Evolutionary conservation across 2,797 vertebrate genomes (phyloP).

Genomic region (Danio choprae): DNA sequence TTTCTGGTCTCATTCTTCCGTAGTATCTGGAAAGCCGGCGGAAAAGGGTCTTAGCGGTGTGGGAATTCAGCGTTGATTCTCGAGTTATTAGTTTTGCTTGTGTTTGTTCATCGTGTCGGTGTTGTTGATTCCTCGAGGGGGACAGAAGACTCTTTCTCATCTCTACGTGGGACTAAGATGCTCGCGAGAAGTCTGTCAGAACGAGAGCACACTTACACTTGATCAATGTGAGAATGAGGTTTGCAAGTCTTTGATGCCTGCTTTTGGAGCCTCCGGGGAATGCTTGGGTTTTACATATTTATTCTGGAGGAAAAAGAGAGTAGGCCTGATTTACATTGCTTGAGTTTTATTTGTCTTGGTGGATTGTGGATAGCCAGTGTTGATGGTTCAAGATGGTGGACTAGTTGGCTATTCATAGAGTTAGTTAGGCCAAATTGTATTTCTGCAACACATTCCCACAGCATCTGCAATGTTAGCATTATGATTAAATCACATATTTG

Average conservation of each 20-base stretch:
- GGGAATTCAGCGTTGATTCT: constrained; percentile 58
- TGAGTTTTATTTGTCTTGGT: not conserved
- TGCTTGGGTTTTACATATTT: not conserved
- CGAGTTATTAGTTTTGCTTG: constrained; percentile 60
- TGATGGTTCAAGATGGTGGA: not conserved
- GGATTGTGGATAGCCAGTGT: not conserved
- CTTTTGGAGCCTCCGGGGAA: not conserved
- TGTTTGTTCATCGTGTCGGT: constrained; percentile 50
- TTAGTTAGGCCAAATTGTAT: not conserved
- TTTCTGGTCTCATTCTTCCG: constrained; percentile 72
- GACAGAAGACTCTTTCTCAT: constrained; percentile 41
- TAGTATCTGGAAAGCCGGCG: constrained; percentile 68
- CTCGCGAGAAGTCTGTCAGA: not conserved
- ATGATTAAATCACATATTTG: too few species aligned
- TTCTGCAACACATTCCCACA: not conserved
- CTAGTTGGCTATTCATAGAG: not conserved
- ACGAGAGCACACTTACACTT: not conserved
- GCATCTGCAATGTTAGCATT: too few species aligned
- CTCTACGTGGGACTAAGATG: constrained; percentile 10
- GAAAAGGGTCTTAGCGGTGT: constrained; percentile 66
- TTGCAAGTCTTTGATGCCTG: constrained; percentile 17
- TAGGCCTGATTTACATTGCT: not conserved
- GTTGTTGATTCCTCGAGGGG: constrained; percentile 34
- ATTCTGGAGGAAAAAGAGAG: not conserved
- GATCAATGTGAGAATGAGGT: constrained; percentile 40